Evolutionary conservation across 2,113 vertebrate genomes (phyloP), one percentile per base, ranked within the genome.

Genomic region (Protobothrops flavoviridis): DNA sequence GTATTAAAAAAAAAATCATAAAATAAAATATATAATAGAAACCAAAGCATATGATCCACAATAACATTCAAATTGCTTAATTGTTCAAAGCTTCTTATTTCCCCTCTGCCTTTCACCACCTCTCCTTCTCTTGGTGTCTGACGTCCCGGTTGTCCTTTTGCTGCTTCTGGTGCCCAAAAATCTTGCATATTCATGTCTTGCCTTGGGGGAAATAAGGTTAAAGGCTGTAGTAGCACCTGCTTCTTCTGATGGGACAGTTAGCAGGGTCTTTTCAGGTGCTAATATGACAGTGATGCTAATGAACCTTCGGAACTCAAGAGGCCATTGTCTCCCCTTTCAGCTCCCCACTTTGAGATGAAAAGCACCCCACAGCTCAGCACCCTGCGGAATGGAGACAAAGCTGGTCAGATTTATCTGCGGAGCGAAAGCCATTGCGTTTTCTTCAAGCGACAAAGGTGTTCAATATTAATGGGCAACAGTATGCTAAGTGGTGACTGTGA

Each of bases 141-240:
- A 23, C 4, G 48, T 89, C 52, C 39, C 39, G 39, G 45, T 53
- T n/a, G 52, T 21, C 81, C 64, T 56, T 39, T 23, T 43, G 53
- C 88, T 17, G 48, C 24, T 53, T 45, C 87, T 93, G 20, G 13
- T 26, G 95, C 0, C 0, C 45, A 48, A 0, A 24, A 91, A 10
- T 50, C 50, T 53, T 91, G 53, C 3, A 5, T 59, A 94, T 95
- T 93, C 1, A 53, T 95, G 95, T 96, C 89, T 91, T 88, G 93
- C 64, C 29, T 24, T 50, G 88, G 91, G 85, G 92, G 91, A 91
- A 94, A 89, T 48, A 90, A 92, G n/a, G 90, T 50, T 81, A 93
- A 94, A 88, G 94, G 94, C 92, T 57, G 85, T 93, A 95, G 88
- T 64, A 91, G 45, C 86, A 94, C 94, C 94, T 96, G 94, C 81